Evolutionary conservation across 1,140 invertebrate species (phyloP), one percentile per base, ranked within the genome.

Genomic region (Polyergus mexicanus): DNA sequence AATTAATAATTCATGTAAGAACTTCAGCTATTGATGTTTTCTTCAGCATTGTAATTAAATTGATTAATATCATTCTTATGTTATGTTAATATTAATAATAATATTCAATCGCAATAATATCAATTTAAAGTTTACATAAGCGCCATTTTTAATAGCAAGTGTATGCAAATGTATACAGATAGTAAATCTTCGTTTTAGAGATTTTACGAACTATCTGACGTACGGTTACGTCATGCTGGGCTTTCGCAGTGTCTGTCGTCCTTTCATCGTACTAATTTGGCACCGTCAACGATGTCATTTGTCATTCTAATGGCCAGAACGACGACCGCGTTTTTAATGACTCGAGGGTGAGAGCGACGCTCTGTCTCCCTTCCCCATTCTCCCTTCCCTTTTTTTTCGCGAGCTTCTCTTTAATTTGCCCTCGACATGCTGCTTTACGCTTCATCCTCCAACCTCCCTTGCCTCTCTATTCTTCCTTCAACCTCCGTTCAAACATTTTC

Each of bases 281-380:
- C 92, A 92, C 90, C 92, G 93, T 94, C 94, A 94, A 93, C 92
- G 92, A 92, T 87, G 89, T 91, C 92, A 93, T 94, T 93, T 94
- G 93, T 94, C 94, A 94, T 93, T 94, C 93, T 94, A 94, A 94
- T 94, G 90, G 92, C 90, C 91, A 91, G 89, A 92, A 93, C 92
- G 92, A 92, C 91, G 75, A 71, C 77, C 72, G 84, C 84, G 90
- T 92, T 93, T 94, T 94, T 94, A 94, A 94, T 93, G 93, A 93
- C 91, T 92, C 78, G 85, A 87, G 85, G 65, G 88, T 74, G 85
- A 84, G 68, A 86, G 60, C 66, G 77, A 25, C 66, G 60, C 60
- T 56, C 41, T 75, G 65, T 81, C 51, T 68, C 81, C 68, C 28
- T 66, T 78, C 58, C 85, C 58, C 85, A 51, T 65, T 65, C 10